Conservation (phyloP, 2,888 invertebrate genomes). For the Andrena fulva region DNA sequence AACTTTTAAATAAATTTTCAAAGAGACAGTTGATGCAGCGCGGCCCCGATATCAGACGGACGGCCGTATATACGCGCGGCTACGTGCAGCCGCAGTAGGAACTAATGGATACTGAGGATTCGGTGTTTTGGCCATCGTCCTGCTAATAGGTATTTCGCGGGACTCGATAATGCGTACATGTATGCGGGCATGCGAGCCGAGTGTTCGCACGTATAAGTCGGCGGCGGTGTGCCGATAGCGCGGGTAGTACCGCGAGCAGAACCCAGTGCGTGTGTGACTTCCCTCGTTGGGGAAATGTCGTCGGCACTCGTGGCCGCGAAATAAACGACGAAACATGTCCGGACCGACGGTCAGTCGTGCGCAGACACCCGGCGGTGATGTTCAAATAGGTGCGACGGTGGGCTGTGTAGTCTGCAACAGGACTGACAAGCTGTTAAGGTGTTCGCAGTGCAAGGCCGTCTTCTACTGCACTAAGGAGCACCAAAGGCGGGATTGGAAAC, state of each 20-base stretch:
- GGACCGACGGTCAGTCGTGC: constrained; percentile 77
- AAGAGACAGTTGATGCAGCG: constrained; percentile 8
- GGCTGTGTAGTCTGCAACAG: constrained; percentile 88
- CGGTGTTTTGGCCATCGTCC: constrained; percentile 38
- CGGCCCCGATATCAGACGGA: background rate
- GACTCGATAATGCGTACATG: constrained; percentile 32
- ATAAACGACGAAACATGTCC: constrained; percentile 78
- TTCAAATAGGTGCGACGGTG: constrained; percentile 53
- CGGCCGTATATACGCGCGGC: background rate
- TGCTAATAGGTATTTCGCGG: constrained; percentile 48
- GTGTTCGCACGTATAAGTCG: constrained; percentile 49
- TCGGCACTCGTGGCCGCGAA: constrained; percentile 64
- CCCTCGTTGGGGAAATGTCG: constrained; percentile 73
- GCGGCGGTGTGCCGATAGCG: constrained; percentile 51
- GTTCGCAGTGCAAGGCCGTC: constrained; percentile 90
- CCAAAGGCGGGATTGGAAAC: constrained; percentile 92
- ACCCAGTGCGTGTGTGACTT: constrained; percentile 75
- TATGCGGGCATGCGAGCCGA: constrained; percentile 46
- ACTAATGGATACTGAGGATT: constrained; percentile 17
- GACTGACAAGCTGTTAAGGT: constrained; percentile 88
- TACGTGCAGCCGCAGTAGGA: constrained; percentile 13
- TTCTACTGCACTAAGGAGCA: constrained; percentile 93
- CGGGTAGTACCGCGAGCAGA: constrained; percentile 50
- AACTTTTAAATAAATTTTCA: constrained; percentile 35
- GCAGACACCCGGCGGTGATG: constrained; percentile 70